A percentile compares a stretch with the other conserved stretches of the same genome.
phyloP scores from a whole-genome alignment of 2,797 vertebrate species.

The Chelon labrosus region DNA sequence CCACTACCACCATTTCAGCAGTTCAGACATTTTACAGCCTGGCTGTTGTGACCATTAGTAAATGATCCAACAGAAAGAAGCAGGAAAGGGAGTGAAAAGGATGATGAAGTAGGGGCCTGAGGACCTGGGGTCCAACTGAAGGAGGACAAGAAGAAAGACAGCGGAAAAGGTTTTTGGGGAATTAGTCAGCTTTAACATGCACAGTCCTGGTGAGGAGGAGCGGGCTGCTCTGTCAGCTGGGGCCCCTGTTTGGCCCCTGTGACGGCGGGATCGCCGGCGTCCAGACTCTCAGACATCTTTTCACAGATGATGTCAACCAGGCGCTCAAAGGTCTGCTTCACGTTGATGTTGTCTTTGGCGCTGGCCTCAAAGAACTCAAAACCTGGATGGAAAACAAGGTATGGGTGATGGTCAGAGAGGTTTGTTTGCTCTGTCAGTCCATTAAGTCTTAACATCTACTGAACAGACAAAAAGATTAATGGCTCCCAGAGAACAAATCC shows the following conservation, averaged over 20 bases:
- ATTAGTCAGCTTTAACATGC: constrained; percentile 88
- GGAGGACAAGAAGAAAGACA: constrained; percentile 35
- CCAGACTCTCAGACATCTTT: constrained; percentile 98
- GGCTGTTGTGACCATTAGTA: constrained; percentile 46
- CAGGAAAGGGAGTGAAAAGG: constrained; percentile 50
- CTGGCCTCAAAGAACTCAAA: constrained; percentile 97
- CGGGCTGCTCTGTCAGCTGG: constrained; percentile 94
- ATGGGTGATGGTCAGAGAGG: not conserved
- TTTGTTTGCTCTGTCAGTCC: not conserved
- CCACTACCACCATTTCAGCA: constrained; percentile 13
- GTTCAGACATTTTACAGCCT: constrained; percentile 59
- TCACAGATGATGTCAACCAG: constrained; percentile 98
- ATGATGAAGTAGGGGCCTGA: constrained; percentile 49
- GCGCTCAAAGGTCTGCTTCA: constrained; percentile 98
- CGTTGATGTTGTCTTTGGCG: constrained; percentile 98
- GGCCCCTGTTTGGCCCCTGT: constrained; percentile 96
- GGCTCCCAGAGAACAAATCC: not conserved
- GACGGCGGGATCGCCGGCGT: constrained; percentile 91
- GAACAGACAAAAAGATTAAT: not conserved
- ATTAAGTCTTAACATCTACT: too few species aligned
- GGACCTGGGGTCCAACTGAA: constrained; percentile 51
- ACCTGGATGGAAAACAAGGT: constrained; percentile 75
- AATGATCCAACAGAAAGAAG: constrained; percentile 51
- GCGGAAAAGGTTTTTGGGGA: constrained; percentile 30
- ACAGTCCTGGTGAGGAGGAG: constrained; percentile 94